Percentiles rank a stretch among this genome's conserved stretches.
These are phyloP conservation scores for Agrilus mali DNA, from an alignment of 2,888 invertebrate genomes.

Conservation along the genomic window DNA sequence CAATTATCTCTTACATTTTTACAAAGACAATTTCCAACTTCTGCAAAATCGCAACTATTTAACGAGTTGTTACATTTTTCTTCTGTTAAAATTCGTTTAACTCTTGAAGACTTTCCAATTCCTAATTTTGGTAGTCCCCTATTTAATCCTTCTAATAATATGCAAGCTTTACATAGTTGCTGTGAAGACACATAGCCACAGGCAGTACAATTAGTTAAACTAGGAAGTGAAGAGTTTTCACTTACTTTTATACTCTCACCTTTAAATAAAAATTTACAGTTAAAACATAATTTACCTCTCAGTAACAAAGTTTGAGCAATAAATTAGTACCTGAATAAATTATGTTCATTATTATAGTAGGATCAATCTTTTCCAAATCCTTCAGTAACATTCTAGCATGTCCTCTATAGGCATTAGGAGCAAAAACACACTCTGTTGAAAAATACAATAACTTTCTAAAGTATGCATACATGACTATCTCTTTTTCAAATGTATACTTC, in stretches of 20 bases:
- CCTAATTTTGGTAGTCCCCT: slow-evolving; percentile 82
- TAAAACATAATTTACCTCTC: slow-evolving; percentile 8
- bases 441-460: slow-evolving; percentile 93
- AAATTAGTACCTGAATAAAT: slow-evolving; percentile 66
- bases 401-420: slow-evolving; percentile 94
- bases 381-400: slow-evolving; percentile 84
- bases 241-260: slow-evolving; percentile 78
- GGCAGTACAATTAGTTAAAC: slow-evolving; percentile 62
- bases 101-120: slow-evolving; percentile 80
- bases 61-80: slow-evolving; percentile 4
- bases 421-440: slow-evolving; percentile 97
- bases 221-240: slow-evolving; percentile 70
- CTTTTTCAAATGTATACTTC: slow-evolving; percentile 97
- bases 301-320: background rate
- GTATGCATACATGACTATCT: slow-evolving; percentile 99
- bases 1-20: background rate
- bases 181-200: slow-evolving; percentile 92
- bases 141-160: slow-evolving; percentile 89
- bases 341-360: slow-evolving; percentile 85
- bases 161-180: slow-evolving; percentile 91
- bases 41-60: slow-evolving; percentile 5
- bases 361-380: slow-evolving; percentile 87
- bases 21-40: background rate
- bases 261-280: slow-evolving; percentile 25
- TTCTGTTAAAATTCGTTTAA: slow-evolving; percentile 50